These are phyloP conservation scores for Lates japonicus DNA, from an alignment of 2,797 vertebrate species.

Conservation along the genomic window DNA sequence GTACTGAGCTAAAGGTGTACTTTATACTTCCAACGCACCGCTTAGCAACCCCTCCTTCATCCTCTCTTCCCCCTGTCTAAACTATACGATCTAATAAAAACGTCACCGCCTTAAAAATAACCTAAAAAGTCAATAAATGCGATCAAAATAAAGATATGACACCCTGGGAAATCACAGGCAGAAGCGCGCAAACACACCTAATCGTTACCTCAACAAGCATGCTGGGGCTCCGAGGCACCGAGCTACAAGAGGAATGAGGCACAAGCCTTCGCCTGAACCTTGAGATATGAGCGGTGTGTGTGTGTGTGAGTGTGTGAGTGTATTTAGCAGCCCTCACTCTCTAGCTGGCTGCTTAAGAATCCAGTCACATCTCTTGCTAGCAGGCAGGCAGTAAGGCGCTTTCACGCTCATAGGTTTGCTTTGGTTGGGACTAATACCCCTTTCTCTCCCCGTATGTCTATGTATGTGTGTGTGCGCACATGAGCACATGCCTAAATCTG, in stretches of 20 bases:
- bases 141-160: conserved; percentile 67
- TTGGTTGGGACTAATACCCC: conserved; percentile 97
- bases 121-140: conserved; percentile 52
- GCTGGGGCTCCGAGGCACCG: conserved; percentile 57
- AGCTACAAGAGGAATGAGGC: conserved; percentile 72
- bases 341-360: conserved; percentile 98
- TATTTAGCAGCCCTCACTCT: conserved; percentile 76
- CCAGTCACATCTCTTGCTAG: conserved; percentile 98
- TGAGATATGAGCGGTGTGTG: conserved; percentile 63
- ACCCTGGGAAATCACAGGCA: conserved; percentile 63
- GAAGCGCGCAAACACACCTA: conserved; percentile 55
- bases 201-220: conserved; percentile 70
- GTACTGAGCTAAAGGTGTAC: conserved; percentile 7
- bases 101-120: conserved; percentile 15
- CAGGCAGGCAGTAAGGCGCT: conserved; percentile 98
- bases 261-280: conserved; percentile 76
- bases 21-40: conserved; percentile 2
- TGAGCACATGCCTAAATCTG: conserved; percentile 64
- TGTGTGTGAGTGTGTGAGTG: conserved; percentile 64
- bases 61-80: conserved; percentile 3
- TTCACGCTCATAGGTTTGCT: conserved; percentile 99
- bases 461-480: conserved; percentile 22
- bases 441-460: conserved; percentile 88
- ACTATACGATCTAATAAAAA: conserved; percentile 49
- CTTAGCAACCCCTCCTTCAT: background rate